Conservation (phyloP, 2,888 invertebrate species). For the Tetrapedia diversipes region DNA sequence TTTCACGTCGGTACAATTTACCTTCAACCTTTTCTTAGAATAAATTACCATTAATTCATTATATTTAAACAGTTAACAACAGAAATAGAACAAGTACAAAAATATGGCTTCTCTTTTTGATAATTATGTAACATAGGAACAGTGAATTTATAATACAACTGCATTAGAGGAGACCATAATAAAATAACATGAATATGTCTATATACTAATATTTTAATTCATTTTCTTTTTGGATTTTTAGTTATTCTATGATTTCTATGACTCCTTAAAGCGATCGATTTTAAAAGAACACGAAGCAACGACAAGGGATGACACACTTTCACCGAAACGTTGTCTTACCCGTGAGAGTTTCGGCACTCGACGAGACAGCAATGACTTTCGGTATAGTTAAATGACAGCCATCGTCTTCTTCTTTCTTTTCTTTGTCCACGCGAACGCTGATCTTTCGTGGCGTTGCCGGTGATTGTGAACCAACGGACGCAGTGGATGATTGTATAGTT, state of each 20-base stretch:
- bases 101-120: background rate
- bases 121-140: background rate
- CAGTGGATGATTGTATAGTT: slow-evolving; percentile 65
- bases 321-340: slow-evolving; percentile 82
- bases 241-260: slow-evolving; percentile 3
- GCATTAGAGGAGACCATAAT: background rate
- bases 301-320: background rate
- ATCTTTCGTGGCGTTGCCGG: slow-evolving; percentile 79
- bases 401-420: slow-evolving; percentile 84
- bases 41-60: too few species aligned
- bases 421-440: slow-evolving; percentile 82
- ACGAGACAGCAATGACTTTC: slow-evolving; percentile 89
- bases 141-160: background rate
- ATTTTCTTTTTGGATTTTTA: background rate
- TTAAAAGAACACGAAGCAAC: background rate
- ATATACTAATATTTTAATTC: too few species aligned
- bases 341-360: slow-evolving; percentile 91
- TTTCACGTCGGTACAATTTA: background rate
- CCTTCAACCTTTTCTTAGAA: background rate
- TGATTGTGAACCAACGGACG: slow-evolving; percentile 61
- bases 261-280: background rate
- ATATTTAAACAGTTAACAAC: too few species aligned
- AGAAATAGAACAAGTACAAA: background rate
- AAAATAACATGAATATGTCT: background rate
- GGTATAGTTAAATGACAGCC: slow-evolving; percentile 88